Conservation (phyloP, 2,113 vertebrate genomes). For the Tinamus guttatus region DNA sequence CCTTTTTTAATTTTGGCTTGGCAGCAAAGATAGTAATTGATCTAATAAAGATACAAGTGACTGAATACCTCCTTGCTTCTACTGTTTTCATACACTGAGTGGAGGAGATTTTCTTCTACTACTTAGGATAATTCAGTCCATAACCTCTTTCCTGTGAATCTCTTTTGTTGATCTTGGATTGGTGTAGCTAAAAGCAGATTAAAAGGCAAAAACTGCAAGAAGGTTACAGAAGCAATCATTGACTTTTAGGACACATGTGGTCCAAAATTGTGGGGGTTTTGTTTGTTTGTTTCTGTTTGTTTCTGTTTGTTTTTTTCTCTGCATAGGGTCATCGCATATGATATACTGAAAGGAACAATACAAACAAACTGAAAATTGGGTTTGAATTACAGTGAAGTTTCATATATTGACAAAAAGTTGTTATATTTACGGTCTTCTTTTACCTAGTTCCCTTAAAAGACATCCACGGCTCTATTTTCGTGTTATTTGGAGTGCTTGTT, state of each 20-base stretch:
- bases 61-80: not conserved
- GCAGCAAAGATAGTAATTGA: not conserved
- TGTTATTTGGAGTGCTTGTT: not conserved
- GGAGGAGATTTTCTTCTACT: not conserved
- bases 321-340: not conserved
- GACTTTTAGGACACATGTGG: conserved; percentile 8
- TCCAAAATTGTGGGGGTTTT: not conserved
- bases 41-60: not conserved
- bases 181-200: not conserved
- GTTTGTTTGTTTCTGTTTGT: not conserved
- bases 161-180: not conserved
- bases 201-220: not conserved
- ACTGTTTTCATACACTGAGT: not conserved
- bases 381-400: not conserved
- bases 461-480: not conserved
- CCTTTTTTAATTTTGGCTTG: not conserved
- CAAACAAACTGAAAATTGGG: not conserved
- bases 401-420: not conserved
- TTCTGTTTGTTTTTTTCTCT: not conserved
- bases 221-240: not conserved
- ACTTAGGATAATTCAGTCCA: not conserved
- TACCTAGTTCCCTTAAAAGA: not conserved
- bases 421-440: not conserved
- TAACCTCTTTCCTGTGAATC: not conserved
- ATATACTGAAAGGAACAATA: conserved; percentile 4